phyloP scores from a whole-genome alignment of 2,888 invertebrate genomes.

The Lampropteryx suffumata region DNA sequence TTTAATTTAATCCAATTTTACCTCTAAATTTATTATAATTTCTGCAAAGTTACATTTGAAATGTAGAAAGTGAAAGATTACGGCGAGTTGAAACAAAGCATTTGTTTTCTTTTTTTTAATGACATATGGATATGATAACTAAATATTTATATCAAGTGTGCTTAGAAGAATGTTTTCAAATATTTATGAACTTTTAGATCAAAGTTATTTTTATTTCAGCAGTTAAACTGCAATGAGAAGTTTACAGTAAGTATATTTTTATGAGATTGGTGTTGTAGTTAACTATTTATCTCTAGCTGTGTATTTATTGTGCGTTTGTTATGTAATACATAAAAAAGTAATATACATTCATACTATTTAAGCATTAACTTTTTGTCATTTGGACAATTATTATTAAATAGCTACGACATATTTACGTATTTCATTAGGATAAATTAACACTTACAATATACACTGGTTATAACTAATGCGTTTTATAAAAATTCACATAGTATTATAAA shows the following conservation, averaged over 20 bases:
- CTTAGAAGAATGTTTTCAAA: neutral
- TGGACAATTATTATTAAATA: constrained; percentile 31
- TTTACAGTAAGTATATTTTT: neutral
- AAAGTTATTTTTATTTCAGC: constrained; percentile 5
- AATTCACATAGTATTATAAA: constrained; percentile 44
- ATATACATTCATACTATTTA: constrained; percentile 10
- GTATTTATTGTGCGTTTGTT: constrained; percentile 24
- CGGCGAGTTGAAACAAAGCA: constrained; percentile 14
- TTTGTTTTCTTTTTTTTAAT: neutral
- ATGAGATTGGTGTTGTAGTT: constrained; percentile 4
- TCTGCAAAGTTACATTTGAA: constrained; percentile 3
- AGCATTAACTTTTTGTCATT: constrained; percentile 24
- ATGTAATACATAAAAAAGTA: constrained; percentile 1
- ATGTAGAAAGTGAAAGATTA: constrained; percentile 10
- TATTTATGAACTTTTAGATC: no score
- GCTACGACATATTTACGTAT: constrained; percentile 40
- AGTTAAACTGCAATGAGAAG: constrained; percentile 24
- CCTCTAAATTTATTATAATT: constrained; percentile 10
- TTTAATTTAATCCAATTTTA: neutral
- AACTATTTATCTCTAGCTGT: constrained; percentile 4
- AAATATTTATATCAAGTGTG: neutral
- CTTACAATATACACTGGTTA: constrained; percentile 52
- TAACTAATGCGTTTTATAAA: constrained; percentile 31
- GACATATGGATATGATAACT: neutral
- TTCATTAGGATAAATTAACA: constrained; percentile 49